phyloP scores from a whole-genome alignment of 2,797 vertebrate genomes.

The Taeniopygia guttata region DNA sequence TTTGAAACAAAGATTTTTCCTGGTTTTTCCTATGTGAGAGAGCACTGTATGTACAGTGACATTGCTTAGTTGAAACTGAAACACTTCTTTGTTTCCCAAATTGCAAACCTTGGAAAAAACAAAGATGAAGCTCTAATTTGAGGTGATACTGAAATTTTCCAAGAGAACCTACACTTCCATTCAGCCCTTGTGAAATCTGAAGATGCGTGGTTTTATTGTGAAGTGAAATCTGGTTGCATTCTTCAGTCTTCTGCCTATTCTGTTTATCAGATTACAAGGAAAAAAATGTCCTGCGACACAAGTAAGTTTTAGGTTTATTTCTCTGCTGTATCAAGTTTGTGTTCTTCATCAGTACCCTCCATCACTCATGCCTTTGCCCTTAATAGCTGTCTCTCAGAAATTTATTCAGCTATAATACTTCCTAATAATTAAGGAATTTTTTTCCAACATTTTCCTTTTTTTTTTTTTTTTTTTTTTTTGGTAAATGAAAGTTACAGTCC shows the following conservation, averaged over 20 bases:
- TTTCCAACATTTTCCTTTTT: neutral
- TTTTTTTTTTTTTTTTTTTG: neutral
- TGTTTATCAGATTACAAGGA: neutral
- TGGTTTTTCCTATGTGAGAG: neutral
- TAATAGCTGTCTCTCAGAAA: neutral
- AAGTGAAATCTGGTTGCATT: neutral
- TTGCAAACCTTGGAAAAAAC: neutral
- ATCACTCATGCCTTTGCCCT: neutral
- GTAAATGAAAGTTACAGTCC: neutral
- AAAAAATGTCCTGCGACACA: neutral
- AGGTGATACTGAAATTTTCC: neutral
- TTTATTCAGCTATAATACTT: neutral
- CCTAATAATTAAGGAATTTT: neutral
- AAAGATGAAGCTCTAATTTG: neutral
- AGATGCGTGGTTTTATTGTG: neutral
- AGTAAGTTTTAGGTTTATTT: neutral
- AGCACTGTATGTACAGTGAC: neutral
- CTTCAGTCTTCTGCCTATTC: neutral
- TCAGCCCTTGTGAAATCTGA: neutral
- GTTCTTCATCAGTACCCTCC: neutral
- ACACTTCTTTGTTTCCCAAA: neutral
- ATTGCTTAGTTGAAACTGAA: neutral
- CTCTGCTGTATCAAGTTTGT: neutral
- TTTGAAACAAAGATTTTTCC: neutral
- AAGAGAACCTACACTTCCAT: neutral